These are phyloP conservation scores for Sciurus niger DNA, from an alignment of 2,113 vertebrate species.

Conservation along the genomic window DNA sequence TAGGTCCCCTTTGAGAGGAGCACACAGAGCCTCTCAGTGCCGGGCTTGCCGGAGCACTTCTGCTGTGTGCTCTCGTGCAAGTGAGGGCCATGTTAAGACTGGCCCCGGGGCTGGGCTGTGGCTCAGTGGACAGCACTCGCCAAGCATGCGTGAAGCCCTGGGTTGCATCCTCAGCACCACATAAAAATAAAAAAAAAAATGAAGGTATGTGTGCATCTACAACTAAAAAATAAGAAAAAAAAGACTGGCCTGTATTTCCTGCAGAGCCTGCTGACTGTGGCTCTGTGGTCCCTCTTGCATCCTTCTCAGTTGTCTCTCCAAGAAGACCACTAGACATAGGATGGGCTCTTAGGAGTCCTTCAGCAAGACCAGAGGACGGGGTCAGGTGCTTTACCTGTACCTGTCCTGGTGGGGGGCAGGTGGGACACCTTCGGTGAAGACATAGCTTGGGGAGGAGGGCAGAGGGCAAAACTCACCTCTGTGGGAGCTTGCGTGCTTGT, in stretches of 20 bases:
- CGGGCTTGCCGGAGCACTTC: accelerated
- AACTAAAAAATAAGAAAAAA: no score
- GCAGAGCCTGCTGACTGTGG: background rate
- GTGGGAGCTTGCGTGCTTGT: background rate
- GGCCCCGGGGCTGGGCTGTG: no score
- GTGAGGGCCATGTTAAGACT: background rate
- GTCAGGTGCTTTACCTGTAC: no score
- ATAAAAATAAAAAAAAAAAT: no score
- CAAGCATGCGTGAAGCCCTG: no score
- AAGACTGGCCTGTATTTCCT: accelerated
- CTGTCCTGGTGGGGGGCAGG: no score
- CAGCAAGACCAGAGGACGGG: background rate
- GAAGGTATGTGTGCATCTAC: no score
- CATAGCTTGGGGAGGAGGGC: background rate
- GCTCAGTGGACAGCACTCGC: no score
- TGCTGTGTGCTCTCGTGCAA: background rate
- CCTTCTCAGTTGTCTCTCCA: background rate
- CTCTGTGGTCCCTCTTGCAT: background rate
- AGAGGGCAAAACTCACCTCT: background rate
- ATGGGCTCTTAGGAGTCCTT: background rate
- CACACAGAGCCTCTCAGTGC: accelerated
- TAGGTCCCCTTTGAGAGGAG: background rate
- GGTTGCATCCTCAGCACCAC: no score
- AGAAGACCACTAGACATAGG: background rate
- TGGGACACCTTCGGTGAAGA: background rate